Percentiles rank a stretch among this genome's conserved stretches.
phyloP scores from a whole-genome alignment of 2,797 vertebrate genomes.

The Acanthurus leucopareius region DNA sequence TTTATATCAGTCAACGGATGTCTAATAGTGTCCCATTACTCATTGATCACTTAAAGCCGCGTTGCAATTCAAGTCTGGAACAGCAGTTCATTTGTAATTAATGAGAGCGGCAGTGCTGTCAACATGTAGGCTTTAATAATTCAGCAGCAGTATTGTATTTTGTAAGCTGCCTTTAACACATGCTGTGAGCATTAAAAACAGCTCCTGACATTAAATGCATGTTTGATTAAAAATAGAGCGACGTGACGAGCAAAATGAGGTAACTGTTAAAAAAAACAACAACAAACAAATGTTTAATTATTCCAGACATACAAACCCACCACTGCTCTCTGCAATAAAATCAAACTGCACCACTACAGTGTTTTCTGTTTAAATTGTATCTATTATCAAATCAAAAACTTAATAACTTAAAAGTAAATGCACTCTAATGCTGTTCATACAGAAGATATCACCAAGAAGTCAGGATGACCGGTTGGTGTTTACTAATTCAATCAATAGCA shows the following conservation, averaged over 20 bases:
- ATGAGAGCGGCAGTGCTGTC: constrained; percentile 51
- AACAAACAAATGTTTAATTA: background rate
- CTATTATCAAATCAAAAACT: background rate
- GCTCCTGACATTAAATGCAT: background rate
- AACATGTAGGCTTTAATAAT: constrained; percentile 71
- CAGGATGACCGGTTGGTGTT: constrained; percentile 37
- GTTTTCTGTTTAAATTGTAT: background rate
- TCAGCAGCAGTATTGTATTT: constrained; percentile 64
- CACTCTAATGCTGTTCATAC: constrained; percentile 5
- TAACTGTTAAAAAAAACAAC: too few relatives aligned
- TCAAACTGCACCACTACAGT: background rate
- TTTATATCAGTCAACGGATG: constrained; percentile 47
- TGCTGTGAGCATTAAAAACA: constrained; percentile 26
- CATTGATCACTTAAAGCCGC: constrained; percentile 58
- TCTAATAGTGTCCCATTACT: constrained; percentile 62
- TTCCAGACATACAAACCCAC: background rate
- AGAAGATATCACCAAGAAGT: constrained; percentile 20
- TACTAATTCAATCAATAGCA: constrained; percentile 60
- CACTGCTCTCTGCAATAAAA: background rate
- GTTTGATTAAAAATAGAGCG: background rate
- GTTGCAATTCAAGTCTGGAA: constrained; percentile 40
- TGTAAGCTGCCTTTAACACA: constrained; percentile 58
- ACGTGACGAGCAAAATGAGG: background rate
- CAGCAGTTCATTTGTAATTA: constrained; percentile 68
- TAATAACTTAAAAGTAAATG: background rate